Evolutionary conservation across 2,113 vertebrate genomes (phyloP).

Genomic region (Sturnus vulgaris): DNA sequence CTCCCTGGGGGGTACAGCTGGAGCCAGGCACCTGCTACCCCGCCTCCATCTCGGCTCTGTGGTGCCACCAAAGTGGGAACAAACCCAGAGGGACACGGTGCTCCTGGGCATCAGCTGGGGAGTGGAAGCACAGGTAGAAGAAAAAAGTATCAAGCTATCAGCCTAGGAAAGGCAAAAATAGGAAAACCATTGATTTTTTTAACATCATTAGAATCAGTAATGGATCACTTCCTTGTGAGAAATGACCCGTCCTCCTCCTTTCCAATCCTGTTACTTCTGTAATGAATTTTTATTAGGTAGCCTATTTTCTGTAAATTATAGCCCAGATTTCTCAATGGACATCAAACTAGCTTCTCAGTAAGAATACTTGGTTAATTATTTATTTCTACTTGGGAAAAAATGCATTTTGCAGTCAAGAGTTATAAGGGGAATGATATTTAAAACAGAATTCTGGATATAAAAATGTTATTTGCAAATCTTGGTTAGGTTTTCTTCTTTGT

Average conservation of each 20-base stretch:
- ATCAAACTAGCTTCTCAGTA: background rate
- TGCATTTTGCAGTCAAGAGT: background rate
- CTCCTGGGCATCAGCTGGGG: slow-evolving; percentile 9
- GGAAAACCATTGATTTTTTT: slow-evolving; percentile 55
- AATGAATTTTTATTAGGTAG: slow-evolving; percentile 22
- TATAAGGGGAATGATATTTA: background rate
- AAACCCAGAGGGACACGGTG: background rate
- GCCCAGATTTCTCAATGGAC: background rate
- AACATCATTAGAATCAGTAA: slow-evolving; percentile 32
- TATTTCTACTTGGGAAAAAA: background rate
- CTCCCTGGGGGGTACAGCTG: background rate
- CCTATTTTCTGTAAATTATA: slow-evolving; percentile 8
- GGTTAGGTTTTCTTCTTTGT: background rate
- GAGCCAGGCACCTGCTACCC: background rate
- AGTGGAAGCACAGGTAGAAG: background rate
- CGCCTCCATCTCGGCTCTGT: background rate
- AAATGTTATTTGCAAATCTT: background rate
- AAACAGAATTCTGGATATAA: background rate
- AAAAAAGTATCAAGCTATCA: slow-evolving; percentile 38
- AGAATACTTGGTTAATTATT: background rate
- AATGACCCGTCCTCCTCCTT: background rate
- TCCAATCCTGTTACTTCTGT: slow-evolving; percentile 33
- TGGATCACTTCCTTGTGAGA: slow-evolving; percentile 39
- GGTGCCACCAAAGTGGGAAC: background rate
- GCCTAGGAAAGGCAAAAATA: slow-evolving; percentile 42